Evolutionary conservation across 1,140 invertebrate species (phyloP).

Genomic region (Drosophila sturtevanti): DNA sequence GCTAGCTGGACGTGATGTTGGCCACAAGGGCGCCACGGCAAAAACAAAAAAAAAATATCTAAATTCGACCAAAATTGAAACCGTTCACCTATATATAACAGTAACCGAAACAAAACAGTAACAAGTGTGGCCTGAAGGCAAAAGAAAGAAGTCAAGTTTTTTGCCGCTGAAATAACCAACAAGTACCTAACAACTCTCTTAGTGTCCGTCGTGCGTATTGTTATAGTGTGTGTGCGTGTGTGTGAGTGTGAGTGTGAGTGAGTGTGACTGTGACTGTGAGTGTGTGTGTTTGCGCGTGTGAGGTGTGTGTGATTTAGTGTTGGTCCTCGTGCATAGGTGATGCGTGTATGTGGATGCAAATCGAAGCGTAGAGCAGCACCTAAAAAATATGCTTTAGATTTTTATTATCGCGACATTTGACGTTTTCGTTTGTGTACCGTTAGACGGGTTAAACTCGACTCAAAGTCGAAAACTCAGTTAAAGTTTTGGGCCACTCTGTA

Average conservation of each 20-base stretch:
- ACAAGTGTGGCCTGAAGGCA: constrained; percentile 59
- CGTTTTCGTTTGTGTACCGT: constrained; percentile 32
- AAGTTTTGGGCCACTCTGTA: constrained; percentile 40
- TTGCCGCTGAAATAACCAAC: constrained; percentile 73
- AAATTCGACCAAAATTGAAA: constrained; percentile 15
- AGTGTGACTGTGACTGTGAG: constrained; percentile 17
- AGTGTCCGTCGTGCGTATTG: constrained; percentile 16
- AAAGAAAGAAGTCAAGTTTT: constrained; percentile 30
- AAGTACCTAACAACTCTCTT: constrained; percentile 58
- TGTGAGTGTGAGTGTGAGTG: constrained; percentile 17
- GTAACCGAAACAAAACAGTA: constrained; percentile 21
- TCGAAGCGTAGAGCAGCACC: constrained; percentile 74
- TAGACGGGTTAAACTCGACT: constrained; percentile 14
- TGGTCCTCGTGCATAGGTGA: constrained; percentile 12
- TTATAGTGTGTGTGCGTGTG: constrained; percentile 9
- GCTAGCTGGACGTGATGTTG: constrained; percentile 78
- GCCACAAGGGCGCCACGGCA: constrained; percentile 75
- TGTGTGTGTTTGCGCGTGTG: constrained; percentile 16
- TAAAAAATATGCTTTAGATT: constrained; percentile 76
- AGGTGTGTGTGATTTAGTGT: constrained; percentile 16
- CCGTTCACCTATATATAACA: constrained; percentile 22
- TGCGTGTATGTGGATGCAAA: constrained; percentile 57
- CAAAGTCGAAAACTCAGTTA: constrained; percentile 40
- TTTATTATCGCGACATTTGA: constrained; percentile 47
- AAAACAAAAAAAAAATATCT: constrained; percentile 32